Conservation (phyloP, 2,797 vertebrate genomes). For the Valencia hispanica region DNA sequence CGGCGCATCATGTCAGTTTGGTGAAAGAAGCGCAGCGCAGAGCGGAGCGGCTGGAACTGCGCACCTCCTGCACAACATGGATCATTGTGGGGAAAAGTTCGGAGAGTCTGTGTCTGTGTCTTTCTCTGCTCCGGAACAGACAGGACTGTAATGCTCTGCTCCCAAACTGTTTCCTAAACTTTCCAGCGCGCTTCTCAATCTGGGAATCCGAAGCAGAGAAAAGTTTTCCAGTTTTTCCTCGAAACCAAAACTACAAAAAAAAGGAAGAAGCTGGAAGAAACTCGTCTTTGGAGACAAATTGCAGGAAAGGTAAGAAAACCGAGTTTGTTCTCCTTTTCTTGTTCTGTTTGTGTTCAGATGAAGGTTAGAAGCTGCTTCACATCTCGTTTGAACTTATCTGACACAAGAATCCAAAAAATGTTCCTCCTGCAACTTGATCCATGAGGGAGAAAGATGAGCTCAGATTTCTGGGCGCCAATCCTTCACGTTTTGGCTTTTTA, state of each 20-base stretch:
- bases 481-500: slow-evolving; percentile 68
- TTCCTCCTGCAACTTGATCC: slow-evolving; percentile 90
- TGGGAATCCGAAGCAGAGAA: slow-evolving; percentile 44
- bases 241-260: slow-evolving; percentile 23
- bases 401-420: slow-evolving; percentile 93
- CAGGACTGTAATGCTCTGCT: slow-evolving; percentile 27
- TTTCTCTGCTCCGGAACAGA: slow-evolving; percentile 41
- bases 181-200: slow-evolving; percentile 38
- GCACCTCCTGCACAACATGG: slow-evolving; percentile 71
- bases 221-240: slow-evolving; percentile 18
- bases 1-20: slow-evolving; percentile 26
- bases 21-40: slow-evolving; percentile 21
- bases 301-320: slow-evolving; percentile 55
- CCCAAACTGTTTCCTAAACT: slow-evolving; percentile 49
- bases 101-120: slow-evolving; percentile 53
- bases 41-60: slow-evolving; percentile 24
- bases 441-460: slow-evolving; percentile 86
- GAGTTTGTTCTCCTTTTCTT: slow-evolving; percentile 10
- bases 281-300: slow-evolving; percentile 6
- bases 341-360: slow-evolving; percentile 49
- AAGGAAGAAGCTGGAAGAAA: slow-evolving; percentile 26
- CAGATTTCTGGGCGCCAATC: slow-evolving; percentile 72
- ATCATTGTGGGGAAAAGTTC: slow-evolving; percentile 76
- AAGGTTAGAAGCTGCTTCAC: slow-evolving; percentile 78
- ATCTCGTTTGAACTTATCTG: slow-evolving; percentile 89